Conservation (phyloP, 2,113 vertebrate genomes). For the Chascanopsetta lugubris region DNA sequence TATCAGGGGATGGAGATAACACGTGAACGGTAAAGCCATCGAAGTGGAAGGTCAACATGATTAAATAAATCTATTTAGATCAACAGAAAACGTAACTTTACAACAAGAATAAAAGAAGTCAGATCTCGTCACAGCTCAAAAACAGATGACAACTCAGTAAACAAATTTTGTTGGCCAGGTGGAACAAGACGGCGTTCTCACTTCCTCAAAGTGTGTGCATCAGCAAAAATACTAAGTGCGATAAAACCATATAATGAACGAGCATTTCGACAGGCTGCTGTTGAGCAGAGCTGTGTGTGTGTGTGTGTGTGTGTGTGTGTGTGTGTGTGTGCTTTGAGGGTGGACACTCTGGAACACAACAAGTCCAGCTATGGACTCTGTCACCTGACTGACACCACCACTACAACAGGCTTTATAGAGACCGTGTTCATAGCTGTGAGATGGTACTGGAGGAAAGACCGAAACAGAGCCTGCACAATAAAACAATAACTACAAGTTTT, state of each 20-base stretch:
- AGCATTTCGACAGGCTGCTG: conserved; percentile 6
- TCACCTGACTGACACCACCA: conserved; percentile 64
- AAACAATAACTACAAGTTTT: too few relatives aligned
- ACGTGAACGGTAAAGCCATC: background rate
- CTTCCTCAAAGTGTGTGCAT: conserved; percentile 31
- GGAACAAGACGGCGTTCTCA: conserved; percentile 9
- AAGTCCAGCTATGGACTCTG: background rate
- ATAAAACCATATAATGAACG: conserved; percentile 16
- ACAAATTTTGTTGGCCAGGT: too few relatives aligned
- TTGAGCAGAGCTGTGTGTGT: background rate
- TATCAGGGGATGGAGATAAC: background rate
- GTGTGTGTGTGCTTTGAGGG: conserved; percentile 44
- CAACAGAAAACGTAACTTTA: background rate
- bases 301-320: too few relatives aligned
- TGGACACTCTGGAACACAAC: conserved; percentile 32
- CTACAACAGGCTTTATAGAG: conserved; percentile 7
- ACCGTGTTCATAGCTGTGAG: background rate
- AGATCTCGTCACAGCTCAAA: background rate
- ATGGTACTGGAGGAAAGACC: conserved; percentile 8
- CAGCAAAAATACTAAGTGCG: conserved; percentile 9
- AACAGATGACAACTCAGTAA: too few relatives aligned
- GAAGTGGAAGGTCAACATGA: background rate
- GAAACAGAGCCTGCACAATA: too few relatives aligned
- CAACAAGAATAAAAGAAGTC: background rate
- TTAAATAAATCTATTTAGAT: background rate